phyloP scores from a whole-genome alignment of 2,888 invertebrate species.

The Trichopria drosophilae region DNA sequence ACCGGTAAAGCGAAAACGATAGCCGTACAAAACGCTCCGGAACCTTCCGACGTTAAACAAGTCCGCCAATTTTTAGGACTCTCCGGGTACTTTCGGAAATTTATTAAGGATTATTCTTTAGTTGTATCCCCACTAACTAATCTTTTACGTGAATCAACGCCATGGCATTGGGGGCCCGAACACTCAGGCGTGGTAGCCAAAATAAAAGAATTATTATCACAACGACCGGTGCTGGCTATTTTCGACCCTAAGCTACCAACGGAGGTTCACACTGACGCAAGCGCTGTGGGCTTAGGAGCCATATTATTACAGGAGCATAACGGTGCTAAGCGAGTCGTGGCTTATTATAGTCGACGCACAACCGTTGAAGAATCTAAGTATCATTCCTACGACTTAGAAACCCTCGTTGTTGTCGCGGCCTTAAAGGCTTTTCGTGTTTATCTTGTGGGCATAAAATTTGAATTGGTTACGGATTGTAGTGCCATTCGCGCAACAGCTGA shows the following conservation, averaged over 20 bases:
- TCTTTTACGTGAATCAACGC: background rate
- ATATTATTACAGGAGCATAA: background rate
- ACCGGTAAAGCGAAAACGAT: no score
- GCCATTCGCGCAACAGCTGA: constrained; percentile 41
- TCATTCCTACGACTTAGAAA: constrained; percentile 31
- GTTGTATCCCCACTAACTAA: background rate
- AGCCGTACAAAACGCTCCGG: no score
- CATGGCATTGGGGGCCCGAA: background rate
- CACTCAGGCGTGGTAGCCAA: background rate
- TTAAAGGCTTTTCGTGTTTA: constrained; percentile 23
- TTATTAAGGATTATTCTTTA: background rate
- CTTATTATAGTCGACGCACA: constrained; percentile 31
- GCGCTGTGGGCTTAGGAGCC: background rate
- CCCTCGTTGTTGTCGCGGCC: constrained; percentile 20
- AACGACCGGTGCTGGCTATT: background rate
- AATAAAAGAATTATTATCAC: background rate
- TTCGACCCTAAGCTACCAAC: background rate
- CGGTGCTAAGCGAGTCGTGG: background rate
- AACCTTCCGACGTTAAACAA: constrained; percentile 7
- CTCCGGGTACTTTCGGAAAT: constrained; percentile 26
- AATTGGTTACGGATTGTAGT: constrained; percentile 19
- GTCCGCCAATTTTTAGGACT: constrained; percentile 13
- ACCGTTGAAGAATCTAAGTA: constrained; percentile 15
- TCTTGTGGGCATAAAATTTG: constrained; percentile 23
- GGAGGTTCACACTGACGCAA: constrained; percentile 8